Conservation (phyloP, 2,888 invertebrate species). For the Nemapogon koenigi region DNA sequence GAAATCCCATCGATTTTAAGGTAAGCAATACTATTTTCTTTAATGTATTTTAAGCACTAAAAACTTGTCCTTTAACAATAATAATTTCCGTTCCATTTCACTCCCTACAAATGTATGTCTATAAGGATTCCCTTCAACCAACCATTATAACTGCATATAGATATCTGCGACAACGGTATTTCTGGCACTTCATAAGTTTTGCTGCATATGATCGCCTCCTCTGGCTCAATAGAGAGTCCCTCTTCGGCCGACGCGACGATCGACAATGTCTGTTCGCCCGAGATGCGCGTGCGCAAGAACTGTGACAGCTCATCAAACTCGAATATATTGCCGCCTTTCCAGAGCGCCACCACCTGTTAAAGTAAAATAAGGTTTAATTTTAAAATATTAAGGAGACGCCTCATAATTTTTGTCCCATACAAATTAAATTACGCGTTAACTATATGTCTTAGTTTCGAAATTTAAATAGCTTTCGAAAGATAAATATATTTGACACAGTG, state of each 20-base stretch:
- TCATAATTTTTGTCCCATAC: too few relatives aligned
- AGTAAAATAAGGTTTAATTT: not conserved
- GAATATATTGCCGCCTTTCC: slow-evolving; percentile 44
- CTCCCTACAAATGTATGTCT: not conserved
- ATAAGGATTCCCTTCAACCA: slow-evolving; percentile 10
- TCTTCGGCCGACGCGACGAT: slow-evolving; percentile 44
- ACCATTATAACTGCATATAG: slow-evolving; percentile 44
- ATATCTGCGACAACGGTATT: slow-evolving; percentile 39
- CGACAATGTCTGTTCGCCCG: slow-evolving; percentile 31
- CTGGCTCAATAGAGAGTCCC: slow-evolving; percentile 38
- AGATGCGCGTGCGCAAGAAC: slow-evolving; percentile 29
- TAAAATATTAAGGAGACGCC: too few relatives aligned
- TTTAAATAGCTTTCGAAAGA: too few relatives aligned
- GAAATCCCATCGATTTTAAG: too few relatives aligned
- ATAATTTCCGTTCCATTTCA: too few relatives aligned
- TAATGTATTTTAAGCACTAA: too few relatives aligned
- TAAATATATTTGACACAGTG: too few relatives aligned
- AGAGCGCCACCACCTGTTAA: slow-evolving; percentile 42
- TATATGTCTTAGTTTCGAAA: too few relatives aligned
- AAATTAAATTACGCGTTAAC: too few relatives aligned
- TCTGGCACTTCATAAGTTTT: slow-evolving; percentile 39
- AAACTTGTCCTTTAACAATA: too few relatives aligned
- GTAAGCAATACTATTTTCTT: too few relatives aligned
- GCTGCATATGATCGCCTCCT: slow-evolving; percentile 42
- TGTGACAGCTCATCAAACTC: slow-evolving; percentile 40